phyloP scores from a whole-genome alignment of 2,797 vertebrate species.

The Phoebastria nigripes region DNA sequence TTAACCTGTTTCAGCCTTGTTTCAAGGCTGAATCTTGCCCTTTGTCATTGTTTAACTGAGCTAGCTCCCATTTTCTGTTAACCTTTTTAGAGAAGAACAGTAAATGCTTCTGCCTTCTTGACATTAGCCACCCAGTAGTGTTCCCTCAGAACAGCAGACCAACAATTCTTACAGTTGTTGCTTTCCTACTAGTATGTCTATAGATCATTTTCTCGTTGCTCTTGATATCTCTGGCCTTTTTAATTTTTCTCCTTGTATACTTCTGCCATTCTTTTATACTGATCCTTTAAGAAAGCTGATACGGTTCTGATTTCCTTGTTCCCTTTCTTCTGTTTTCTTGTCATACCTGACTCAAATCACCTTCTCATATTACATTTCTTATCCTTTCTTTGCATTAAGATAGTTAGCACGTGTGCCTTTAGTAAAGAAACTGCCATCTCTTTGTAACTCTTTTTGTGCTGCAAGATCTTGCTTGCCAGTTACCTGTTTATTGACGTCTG shows the following conservation, averaged over 20 bases:
- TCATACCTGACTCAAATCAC: not conserved
- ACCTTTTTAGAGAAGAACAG: not conserved
- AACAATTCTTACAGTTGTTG: not conserved
- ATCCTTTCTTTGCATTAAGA: not conserved
- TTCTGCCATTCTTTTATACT: not conserved
- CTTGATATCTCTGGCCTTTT: not conserved
- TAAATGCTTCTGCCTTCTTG: not conserved
- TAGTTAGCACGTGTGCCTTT: not conserved
- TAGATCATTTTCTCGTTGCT: not conserved
- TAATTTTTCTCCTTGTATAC: not conserved
- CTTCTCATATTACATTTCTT: not conserved
- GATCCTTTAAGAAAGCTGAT: not conserved
- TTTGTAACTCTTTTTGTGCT: not conserved
- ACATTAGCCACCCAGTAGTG: not conserved
- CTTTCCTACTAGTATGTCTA: not conserved
- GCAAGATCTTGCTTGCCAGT: not conserved
- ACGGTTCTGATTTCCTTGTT: not conserved
- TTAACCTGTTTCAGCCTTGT: not conserved
- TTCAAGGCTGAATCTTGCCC: not conserved
- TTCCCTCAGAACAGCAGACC: not conserved
- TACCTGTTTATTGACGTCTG: not conserved
- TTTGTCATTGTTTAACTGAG: not conserved
- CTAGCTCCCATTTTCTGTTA: not conserved
- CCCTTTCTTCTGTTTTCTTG: not conserved
- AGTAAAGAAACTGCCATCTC: not conserved